These are phyloP conservation scores for Melolontha melolontha DNA, from an alignment of 2,888 invertebrate genomes.

Conservation along the genomic window DNA sequence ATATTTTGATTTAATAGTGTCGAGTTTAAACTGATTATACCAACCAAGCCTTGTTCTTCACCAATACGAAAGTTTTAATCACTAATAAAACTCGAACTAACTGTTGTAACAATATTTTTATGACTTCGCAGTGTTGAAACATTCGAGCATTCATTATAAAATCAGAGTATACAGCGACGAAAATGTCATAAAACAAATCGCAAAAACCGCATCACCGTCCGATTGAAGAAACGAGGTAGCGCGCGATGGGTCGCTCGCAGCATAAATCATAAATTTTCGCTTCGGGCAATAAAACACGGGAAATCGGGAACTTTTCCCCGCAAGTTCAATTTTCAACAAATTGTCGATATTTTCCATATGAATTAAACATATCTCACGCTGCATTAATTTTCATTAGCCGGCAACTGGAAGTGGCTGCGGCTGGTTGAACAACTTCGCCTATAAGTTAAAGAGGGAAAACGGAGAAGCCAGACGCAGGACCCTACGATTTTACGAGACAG, in stretches of 20 bases:
- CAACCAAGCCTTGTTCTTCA: no score
- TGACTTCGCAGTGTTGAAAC: constrained; percentile 15
- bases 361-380: constrained; percentile 40
- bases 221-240: background rate
- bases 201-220: constrained; percentile 22
- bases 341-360: constrained; percentile 40
- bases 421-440: constrained; percentile 45
- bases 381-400: constrained; percentile 51
- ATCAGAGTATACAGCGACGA: constrained; percentile 19
- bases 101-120: constrained; percentile 16
- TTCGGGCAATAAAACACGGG: constrained; percentile 29
- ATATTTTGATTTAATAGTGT: background rate
- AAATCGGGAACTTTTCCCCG: constrained; percentile 29
- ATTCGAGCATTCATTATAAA: constrained; percentile 19
- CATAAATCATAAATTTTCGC: constrained; percentile 34
- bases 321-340: constrained; percentile 38
- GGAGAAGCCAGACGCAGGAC: constrained; percentile 1
- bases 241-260: background rate
- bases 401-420: constrained; percentile 47
- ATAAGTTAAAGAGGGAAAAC: constrained; percentile 42
- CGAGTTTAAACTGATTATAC: no score
- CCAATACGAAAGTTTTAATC: no score
- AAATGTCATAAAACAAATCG: constrained; percentile 36
- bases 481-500: constrained; percentile 28
- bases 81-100: constrained; percentile 18